phyloP scores from a whole-genome alignment of 1,140 invertebrate genomes.

The Drosophila kikkawai region DNA sequence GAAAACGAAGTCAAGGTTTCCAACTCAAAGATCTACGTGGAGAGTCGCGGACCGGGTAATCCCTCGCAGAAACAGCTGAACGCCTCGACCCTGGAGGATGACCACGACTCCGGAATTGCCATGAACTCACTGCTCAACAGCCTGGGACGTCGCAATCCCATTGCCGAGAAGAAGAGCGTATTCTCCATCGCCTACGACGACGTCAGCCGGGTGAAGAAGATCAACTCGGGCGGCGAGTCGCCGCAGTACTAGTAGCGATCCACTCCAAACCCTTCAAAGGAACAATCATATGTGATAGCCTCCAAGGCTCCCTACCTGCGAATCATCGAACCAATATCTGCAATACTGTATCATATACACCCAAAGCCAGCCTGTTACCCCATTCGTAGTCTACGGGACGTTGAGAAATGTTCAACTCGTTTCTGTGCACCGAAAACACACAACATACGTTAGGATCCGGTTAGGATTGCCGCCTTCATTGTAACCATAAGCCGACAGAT shows the following conservation, averaged over 20 bases:
- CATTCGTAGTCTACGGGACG: slow-evolving; percentile 34
- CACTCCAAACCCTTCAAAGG: slow-evolving; percentile 33
- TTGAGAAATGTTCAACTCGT: slow-evolving; percentile 57
- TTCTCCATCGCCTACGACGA: slow-evolving; percentile 97
- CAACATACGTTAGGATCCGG: slow-evolving; percentile 26
- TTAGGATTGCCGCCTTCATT: slow-evolving; percentile 26
- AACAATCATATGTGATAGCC: slow-evolving; percentile 77
- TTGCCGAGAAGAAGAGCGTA: slow-evolving; percentile 96
- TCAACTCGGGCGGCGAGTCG: slow-evolving; percentile 81
- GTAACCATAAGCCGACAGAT: slow-evolving; percentile 36
- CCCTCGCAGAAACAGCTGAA: slow-evolving; percentile 76
- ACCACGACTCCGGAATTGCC: slow-evolving; percentile 90
- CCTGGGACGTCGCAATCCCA: slow-evolving; percentile 88
- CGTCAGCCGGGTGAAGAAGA: slow-evolving; percentile 86
- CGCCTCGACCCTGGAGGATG: slow-evolving; percentile 87
- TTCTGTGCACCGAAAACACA: slow-evolving; percentile 39
- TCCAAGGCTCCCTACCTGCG: slow-evolving; percentile 73
- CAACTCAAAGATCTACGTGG: slow-evolving; percentile 62
- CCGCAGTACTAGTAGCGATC: slow-evolving; percentile 65
- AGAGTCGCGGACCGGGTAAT: slow-evolving; percentile 6
- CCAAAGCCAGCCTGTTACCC: slow-evolving; percentile 36
- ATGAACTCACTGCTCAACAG: slow-evolving; percentile 88
- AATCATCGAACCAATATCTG: slow-evolving; percentile 59
- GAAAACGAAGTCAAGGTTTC: slow-evolving; percentile 81
- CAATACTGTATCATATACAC: slow-evolving; percentile 51